These are phyloP conservation scores for Ptilodon capucinus DNA, from an alignment of 2,888 invertebrate genomes.

Conservation along the genomic window DNA sequence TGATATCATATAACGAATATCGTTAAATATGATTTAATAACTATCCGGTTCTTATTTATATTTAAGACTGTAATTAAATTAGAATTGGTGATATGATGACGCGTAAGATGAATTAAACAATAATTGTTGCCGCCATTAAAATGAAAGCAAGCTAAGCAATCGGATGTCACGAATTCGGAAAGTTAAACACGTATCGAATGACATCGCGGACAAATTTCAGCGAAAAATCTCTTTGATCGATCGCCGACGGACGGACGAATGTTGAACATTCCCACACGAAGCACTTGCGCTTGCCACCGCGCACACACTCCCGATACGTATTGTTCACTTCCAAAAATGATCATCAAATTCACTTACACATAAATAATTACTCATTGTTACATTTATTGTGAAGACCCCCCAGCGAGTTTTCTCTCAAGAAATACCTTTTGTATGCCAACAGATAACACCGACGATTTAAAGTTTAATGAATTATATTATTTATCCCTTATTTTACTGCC, in stretches of 20 bases:
- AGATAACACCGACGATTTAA: background rate
- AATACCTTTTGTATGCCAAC: background rate
- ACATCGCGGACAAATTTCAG: conserved; percentile 60
- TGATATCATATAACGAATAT: background rate
- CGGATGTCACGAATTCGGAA: conserved; percentile 45
- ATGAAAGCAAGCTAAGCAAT: conserved; percentile 24
- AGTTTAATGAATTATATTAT: too few species aligned
- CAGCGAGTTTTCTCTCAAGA: background rate
- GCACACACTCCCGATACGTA: conserved; percentile 36
- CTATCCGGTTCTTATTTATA: background rate
- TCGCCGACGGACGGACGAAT: conserved; percentile 66
- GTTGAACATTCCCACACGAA: conserved; percentile 79
- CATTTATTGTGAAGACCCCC: background rate
- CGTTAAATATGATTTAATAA: background rate
- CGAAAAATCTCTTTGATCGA: conserved; percentile 69
- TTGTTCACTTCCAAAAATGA: conserved; percentile 64
- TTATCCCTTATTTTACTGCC: background rate
- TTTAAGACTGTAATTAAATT: background rate
- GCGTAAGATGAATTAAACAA: conserved; percentile 32
- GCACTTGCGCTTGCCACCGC: conserved; percentile 35
- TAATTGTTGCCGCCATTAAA: conserved; percentile 40
- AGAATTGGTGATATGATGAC: conserved; percentile 1
- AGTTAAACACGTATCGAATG: conserved; percentile 59
- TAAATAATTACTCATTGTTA: conserved; percentile 26
- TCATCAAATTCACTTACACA: conserved; percentile 33